phyloP scores from a whole-genome alignment of 1,140 invertebrate genomes.

The Odontomachus brunneus region DNA sequence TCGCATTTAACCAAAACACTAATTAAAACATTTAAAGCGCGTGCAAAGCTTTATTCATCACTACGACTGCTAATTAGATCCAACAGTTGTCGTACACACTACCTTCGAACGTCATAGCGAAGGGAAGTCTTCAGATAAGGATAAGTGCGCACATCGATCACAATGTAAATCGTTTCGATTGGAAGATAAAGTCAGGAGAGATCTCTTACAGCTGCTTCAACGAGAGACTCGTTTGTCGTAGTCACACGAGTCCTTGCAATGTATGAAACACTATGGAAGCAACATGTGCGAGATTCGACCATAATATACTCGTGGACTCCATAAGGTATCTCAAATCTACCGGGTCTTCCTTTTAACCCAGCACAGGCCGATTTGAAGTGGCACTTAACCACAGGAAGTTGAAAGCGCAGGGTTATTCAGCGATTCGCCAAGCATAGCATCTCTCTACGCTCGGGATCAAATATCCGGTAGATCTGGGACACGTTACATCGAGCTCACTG shows the following conservation, averaged over 20 bases:
- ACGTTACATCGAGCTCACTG: not conserved
- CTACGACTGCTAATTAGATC: slow-evolving; percentile 46
- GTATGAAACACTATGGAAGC: slow-evolving; percentile 32
- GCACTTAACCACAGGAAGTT: not conserved
- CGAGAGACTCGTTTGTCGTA: not conserved
- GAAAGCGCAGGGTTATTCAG: not conserved
- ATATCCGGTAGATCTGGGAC: slow-evolving; percentile 16
- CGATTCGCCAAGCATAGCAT: not conserved
- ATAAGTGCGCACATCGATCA: slow-evolving; percentile 66
- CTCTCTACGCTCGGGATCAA: not conserved
- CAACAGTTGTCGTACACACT: slow-evolving; percentile 24
- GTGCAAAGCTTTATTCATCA: slow-evolving; percentile 64
- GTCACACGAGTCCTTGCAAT: slow-evolving; percentile 25
- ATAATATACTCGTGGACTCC: not conserved
- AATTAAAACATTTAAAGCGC: slow-evolving; percentile 57
- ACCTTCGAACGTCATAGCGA: slow-evolving; percentile 22
- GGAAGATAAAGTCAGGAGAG: slow-evolving; percentile 15
- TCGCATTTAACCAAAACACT: slow-evolving; percentile 16
- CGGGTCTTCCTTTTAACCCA: not conserved
- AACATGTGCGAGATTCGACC: slow-evolving; percentile 18
- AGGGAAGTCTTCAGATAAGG: slow-evolving; percentile 73
- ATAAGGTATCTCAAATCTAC: slow-evolving; percentile 27
- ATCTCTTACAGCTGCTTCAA: slow-evolving; percentile 13
- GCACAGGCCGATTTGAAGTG: not conserved
- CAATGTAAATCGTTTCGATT: slow-evolving; percentile 16